Base-by-base conservation (phyloP, 2,113 vertebrate species). In the Megaptera novaeangliae region DNA sequence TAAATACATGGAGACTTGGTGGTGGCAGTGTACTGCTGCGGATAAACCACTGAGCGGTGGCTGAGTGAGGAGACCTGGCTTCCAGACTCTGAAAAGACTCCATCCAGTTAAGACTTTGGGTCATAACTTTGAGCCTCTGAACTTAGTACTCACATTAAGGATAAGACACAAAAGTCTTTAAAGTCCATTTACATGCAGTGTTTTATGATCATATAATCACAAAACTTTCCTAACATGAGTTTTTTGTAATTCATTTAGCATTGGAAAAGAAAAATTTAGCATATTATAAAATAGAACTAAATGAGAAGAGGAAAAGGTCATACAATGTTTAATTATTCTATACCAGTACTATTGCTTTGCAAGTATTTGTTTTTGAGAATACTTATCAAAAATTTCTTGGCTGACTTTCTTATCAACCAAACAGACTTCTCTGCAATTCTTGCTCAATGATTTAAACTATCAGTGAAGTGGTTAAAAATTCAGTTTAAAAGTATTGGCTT, bases 331-430 rank as follows among this genome's bases (percentile, higher is more conserved):
- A 98, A 98, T 98, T 98, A 98, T 98, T 99, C 99, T 99, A 96
- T 98, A 98, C 98, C 91, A 97, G 97, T 98, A 97, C 98, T 97
- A 99, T 98, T 97, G 97, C 98, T 98, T 99, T 99, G 96, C 98
- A 98, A 97, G 98, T 94, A 90, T 98, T 98, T 98, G 92, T 97
- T 99, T 98, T 98, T 98, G 96, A 95, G 98, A 97, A 97, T 98
- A 93, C 97, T 98, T 98, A 98, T 98, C 98, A 98, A 99, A 99
- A 99, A 99, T 98, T 97, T 98, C 99, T 99, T 99, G 99, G 98
- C 99, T 99, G 98, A 96, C 95, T 89, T 91, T 97, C 46, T 95
- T 96, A 96, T 92, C 96, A 96, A 36, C 23, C 72, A 99, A 98
- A 99, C 98, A 99, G 97, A 98, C 96, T 61, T 96, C 97, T 98